Evolutionary conservation across 2,113 vertebrate genomes (phyloP).

Genomic region (Centrocercus urophasianus): DNA sequence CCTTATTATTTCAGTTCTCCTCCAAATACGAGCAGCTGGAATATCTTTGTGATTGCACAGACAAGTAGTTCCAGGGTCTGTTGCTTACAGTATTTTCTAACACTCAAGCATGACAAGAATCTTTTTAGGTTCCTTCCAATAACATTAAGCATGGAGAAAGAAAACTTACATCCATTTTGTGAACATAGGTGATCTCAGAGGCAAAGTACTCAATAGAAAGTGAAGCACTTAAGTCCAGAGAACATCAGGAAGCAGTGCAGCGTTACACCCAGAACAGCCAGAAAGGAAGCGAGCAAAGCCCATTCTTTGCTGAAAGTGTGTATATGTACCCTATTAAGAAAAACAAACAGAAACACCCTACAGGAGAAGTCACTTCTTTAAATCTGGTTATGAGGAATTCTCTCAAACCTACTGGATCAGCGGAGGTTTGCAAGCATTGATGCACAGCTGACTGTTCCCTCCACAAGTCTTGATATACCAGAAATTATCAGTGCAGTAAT

Average conservation of each 20-base stretch:
- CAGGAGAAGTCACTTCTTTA: too few relatives aligned
- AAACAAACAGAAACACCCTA: too few relatives aligned
- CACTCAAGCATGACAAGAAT: neutral
- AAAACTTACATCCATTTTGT: constrained; percentile 23
- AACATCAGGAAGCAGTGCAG: too few relatives aligned
- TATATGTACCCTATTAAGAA: too few relatives aligned
- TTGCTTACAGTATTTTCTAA: constrained; percentile 6
- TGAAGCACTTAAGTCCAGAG: neutral
- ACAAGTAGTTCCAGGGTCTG: neutral
- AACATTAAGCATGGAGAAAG: neutral
- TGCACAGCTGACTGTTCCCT: neutral
- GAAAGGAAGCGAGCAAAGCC: too few relatives aligned
- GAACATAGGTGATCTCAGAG: neutral
- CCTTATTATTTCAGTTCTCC: neutral
- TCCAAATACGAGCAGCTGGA: neutral
- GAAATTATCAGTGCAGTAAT: constrained; percentile 16
- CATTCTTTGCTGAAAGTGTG: too few relatives aligned
- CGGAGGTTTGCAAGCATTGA: neutral
- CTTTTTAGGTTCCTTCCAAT: neutral
- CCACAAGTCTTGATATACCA: neutral
- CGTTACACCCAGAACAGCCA: too few relatives aligned
- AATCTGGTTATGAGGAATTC: too few relatives aligned
- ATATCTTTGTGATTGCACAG: neutral
- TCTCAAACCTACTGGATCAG: too few relatives aligned
- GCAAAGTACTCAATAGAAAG: neutral